phyloP scores from a whole-genome alignment of 2,888 invertebrate species.

The Stenodera caucasica region DNA sequence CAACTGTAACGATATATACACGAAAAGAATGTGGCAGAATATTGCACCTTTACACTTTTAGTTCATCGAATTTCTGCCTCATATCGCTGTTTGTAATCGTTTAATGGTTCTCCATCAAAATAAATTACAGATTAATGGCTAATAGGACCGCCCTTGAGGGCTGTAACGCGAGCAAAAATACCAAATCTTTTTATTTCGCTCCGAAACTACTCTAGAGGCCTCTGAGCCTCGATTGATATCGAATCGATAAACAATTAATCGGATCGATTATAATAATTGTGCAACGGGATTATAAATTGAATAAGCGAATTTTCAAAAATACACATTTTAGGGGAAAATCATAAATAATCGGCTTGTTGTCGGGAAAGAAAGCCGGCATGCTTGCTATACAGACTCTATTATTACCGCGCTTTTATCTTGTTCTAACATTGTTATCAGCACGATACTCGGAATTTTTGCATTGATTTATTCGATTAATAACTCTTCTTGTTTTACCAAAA shows the following conservation, averaged over 20 bases:
- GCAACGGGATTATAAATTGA: background rate
- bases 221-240: background rate
- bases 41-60: too few relatives aligned
- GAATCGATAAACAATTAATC: slow-evolving; percentile 1
- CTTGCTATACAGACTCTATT: background rate
- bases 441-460: slow-evolving; percentile 6
- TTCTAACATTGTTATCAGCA: slow-evolving; percentile 5
- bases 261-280: background rate
- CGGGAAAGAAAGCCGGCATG: background rate
- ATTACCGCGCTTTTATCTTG: slow-evolving; percentile 1
- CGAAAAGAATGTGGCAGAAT: too few relatives aligned
- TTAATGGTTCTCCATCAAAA: too few relatives aligned
- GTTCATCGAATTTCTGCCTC: background rate
- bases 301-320: background rate
- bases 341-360: slow-evolving; percentile 7
- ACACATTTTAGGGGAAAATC: background rate
- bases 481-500: background rate
- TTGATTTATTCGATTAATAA: slow-evolving; percentile 3
- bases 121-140: too few relatives aligned
- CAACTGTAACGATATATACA: slow-evolving; percentile 40
- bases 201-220: too few relatives aligned
- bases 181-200: too few relatives aligned
- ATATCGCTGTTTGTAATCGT: background rate
- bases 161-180: too few relatives aligned
- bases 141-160: too few relatives aligned